Percentiles rank a stretch among this genome's conserved stretches.
phyloP scores from a whole-genome alignment of 2,113 vertebrate genomes.

The Anser brachyrhynchus region DNA sequence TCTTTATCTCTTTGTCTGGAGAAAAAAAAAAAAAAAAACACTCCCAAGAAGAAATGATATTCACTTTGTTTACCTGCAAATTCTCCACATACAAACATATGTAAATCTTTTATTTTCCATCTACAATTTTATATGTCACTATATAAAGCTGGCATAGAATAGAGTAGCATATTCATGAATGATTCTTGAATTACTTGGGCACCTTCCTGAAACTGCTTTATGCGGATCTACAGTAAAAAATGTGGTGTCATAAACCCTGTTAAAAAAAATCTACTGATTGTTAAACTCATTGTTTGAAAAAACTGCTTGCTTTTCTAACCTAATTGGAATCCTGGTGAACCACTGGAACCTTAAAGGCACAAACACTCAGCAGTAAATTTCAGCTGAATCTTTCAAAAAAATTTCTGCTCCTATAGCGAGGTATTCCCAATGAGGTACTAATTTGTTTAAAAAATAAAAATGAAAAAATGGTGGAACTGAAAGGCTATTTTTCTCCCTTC shows the following conservation, averaged over 20 bases:
- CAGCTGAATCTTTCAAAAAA: neutral
- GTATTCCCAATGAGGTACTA: neutral
- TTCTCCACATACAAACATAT: neutral
- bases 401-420: neutral
- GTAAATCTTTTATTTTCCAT: neutral
- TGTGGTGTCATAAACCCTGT: neutral
- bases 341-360: neutral
- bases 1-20: neutral
- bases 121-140: neutral
- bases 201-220: neutral
- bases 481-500: neutral
- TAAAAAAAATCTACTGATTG: neutral
- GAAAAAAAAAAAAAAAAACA: neutral
- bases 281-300: neutral
- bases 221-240: neutral
- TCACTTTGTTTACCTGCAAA: neutral
- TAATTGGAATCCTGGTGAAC: neutral
- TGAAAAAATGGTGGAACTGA: neutral
- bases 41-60: neutral
- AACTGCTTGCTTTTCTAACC: neutral
- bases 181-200: neutral
- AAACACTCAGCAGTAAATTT: neutral
- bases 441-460: neutral
- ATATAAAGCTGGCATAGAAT: neutral
- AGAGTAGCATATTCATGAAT: neutral